Conservation (phyloP, 2,113 vertebrate species). For the Barbus barbus region DNA sequence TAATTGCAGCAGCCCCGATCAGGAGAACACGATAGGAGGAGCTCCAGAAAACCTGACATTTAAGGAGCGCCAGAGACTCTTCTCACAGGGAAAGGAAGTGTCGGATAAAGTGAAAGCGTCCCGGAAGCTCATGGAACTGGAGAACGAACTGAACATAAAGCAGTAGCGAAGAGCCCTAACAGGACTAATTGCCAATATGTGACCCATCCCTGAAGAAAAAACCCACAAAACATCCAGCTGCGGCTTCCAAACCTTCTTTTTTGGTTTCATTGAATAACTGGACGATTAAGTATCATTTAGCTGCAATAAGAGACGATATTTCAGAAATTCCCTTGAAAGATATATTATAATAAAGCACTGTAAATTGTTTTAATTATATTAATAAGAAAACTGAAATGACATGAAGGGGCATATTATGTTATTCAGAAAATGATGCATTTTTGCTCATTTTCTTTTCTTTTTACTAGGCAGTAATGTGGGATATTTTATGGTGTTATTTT, state of each 20-base stretch:
- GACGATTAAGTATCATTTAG: conserved; percentile 76
- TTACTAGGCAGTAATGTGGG: conserved; percentile 74
- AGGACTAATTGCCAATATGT: conserved; percentile 52
- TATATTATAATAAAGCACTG: conserved; percentile 82
- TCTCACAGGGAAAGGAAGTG: conserved; percentile 96
- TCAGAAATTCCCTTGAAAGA: conserved; percentile 71
- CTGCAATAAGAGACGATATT: conserved; percentile 73
- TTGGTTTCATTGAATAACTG: conserved; percentile 70
- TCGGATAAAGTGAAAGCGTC: conserved; percentile 98
- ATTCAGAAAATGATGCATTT: conserved; percentile 58
- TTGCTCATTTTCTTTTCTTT: conserved; percentile 66
- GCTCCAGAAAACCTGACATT: conserved; percentile 94
- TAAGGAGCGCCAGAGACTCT: conserved; percentile 95
- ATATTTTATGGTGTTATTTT: conserved; percentile 75
- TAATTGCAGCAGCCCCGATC: conserved; percentile 78
- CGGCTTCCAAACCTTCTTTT: conserved; percentile 57
- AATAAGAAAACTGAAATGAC: conserved; percentile 68
- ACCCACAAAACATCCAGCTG: conserved; percentile 34
- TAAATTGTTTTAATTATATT: conserved; percentile 80
- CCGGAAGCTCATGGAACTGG: conserved; percentile 94
- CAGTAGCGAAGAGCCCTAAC: conserved; percentile 70
- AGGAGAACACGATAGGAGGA: conserved; percentile 77
- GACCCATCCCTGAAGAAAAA: conserved; percentile 42
- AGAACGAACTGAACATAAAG: conserved; percentile 97
- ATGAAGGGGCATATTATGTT: conserved; percentile 71